Percentiles rank a stretch among this genome's conserved stretches.
Evolutionary conservation across 2,113 vertebrate species (phyloP).

Genomic region (Hepsetus odoe): DNA sequence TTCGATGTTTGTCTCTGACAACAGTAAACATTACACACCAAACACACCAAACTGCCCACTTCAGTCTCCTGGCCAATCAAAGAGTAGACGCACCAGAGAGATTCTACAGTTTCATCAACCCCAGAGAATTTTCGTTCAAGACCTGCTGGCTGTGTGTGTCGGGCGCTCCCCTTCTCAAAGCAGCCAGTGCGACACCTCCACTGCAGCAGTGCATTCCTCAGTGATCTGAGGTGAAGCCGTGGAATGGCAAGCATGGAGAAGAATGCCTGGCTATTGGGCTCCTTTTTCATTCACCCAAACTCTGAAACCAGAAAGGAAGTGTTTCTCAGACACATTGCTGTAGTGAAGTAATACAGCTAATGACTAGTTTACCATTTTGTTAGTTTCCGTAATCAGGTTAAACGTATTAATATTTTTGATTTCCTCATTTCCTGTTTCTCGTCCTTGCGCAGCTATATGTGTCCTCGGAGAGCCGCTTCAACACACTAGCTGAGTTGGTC

Average conservation of each 20-base stretch:
- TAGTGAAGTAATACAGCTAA: too few relatives aligned
- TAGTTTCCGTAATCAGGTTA: too few relatives aligned
- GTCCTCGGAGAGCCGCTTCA: constrained; percentile 97
- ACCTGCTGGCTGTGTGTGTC: too few relatives aligned
- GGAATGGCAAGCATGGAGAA: constrained; percentile 9
- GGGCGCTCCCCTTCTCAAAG: too few relatives aligned
- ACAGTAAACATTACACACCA: background rate
- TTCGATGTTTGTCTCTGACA: background rate
- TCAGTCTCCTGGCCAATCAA: background rate
- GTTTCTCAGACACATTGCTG: too few relatives aligned
- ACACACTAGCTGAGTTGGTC: constrained; percentile 93
- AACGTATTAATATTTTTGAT: background rate
- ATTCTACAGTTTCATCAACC: constrained; percentile 8
- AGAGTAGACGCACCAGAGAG: background rate
- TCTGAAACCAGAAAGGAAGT: too few relatives aligned
- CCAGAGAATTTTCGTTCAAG: too few relatives aligned
- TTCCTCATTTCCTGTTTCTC: background rate
- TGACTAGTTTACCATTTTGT: too few relatives aligned
- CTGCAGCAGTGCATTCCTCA: background rate
- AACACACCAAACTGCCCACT: background rate
- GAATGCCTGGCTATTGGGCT: background rate
- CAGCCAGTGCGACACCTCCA: background rate
- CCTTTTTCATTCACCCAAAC: background rate
- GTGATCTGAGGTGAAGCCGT: constrained; percentile 3
- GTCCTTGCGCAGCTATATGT: constrained; percentile 86